Evolutionary conservation across 2,797 vertebrate species (phyloP).

Genomic region (Scarus forsteni): DNA sequence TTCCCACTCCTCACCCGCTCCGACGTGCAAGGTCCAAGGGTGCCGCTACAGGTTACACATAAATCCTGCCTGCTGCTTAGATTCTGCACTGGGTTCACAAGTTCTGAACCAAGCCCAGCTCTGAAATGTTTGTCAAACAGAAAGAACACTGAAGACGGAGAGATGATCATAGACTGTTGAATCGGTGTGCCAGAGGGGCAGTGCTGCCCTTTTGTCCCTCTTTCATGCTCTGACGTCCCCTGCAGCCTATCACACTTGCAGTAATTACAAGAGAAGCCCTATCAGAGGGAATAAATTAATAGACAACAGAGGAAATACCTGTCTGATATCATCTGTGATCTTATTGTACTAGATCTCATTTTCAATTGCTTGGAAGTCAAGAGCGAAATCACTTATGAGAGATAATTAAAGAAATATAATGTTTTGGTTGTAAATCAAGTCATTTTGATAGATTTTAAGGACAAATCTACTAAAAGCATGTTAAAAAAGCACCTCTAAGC

Average conservation of each 20-base stretch:
- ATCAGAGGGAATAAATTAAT: constrained; percentile 70
- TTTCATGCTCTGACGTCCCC: constrained; percentile 58
- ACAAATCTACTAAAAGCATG: constrained; percentile 7
- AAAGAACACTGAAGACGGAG: constrained; percentile 7
- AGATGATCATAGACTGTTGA: constrained; percentile 36
- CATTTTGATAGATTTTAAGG: constrained; percentile 2
- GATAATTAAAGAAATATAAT: not conserved
- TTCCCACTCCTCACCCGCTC: constrained; percentile 52
- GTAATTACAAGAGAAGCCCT: constrained; percentile 69
- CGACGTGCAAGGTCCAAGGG: constrained; percentile 45
- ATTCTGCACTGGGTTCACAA: constrained; percentile 22
- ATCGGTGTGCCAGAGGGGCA: constrained; percentile 18
- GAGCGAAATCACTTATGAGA: constrained; percentile 22
- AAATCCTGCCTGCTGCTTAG: constrained; percentile 40
- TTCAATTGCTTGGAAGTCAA: constrained; percentile 53
- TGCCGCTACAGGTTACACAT: constrained; percentile 56
- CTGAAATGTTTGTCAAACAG: not conserved
- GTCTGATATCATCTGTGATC: constrained; percentile 60
- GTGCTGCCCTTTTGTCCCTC: constrained; percentile 17
- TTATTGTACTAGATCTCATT: constrained; percentile 25
- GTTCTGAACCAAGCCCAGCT: constrained; percentile 22
- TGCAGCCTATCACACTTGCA: constrained; percentile 42
- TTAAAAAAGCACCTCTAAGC: not conserved
- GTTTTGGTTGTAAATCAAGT: constrained; percentile 4
- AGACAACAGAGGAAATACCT: constrained; percentile 64